Percentiles rank a stretch among this genome's conserved stretches.
Evolutionary conservation across 2,888 invertebrate species (phyloP).

Genomic region (Carcina quercana): DNA sequence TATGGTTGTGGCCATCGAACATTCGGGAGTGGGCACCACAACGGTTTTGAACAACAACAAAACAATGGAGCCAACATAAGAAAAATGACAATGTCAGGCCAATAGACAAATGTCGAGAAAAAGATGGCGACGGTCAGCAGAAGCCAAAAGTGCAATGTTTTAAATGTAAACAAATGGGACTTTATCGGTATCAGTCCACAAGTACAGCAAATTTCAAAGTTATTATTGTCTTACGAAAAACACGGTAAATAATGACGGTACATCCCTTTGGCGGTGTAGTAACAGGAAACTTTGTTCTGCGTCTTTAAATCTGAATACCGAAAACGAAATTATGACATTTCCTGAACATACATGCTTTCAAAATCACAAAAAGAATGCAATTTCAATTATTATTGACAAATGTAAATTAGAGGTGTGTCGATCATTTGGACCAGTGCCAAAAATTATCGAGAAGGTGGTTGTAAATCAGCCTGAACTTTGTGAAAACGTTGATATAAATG

Average conservation of each 20-base stretch:
- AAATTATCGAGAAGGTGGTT: neutral
- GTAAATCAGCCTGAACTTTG: neutral
- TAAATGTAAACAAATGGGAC: slow-evolving; percentile 12
- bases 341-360: neutral
- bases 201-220: too few relatives aligned
- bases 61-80: too few relatives aligned
- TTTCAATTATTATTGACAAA: neutral
- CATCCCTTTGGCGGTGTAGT: neutral
- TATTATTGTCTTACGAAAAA: too few relatives aligned
- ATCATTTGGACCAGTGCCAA: neutral
- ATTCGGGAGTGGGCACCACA: slow-evolving; percentile 10
- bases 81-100: neutral
- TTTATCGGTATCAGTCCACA: slow-evolving; percentile 11
- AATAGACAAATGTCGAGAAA: neutral
- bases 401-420: neutral
- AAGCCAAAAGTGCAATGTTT: slow-evolving; percentile 8
- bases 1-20: slow-evolving; percentile 20
- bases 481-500: neutral
- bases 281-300: neutral
- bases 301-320: neutral
- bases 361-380: neutral
- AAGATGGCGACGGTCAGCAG: neutral
- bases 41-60: slow-evolving; percentile 11
- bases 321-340: neutral
- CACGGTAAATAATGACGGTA: neutral